phyloP scores from a whole-genome alignment of 2,888 invertebrate species.

The Lithosia quadra region DNA sequence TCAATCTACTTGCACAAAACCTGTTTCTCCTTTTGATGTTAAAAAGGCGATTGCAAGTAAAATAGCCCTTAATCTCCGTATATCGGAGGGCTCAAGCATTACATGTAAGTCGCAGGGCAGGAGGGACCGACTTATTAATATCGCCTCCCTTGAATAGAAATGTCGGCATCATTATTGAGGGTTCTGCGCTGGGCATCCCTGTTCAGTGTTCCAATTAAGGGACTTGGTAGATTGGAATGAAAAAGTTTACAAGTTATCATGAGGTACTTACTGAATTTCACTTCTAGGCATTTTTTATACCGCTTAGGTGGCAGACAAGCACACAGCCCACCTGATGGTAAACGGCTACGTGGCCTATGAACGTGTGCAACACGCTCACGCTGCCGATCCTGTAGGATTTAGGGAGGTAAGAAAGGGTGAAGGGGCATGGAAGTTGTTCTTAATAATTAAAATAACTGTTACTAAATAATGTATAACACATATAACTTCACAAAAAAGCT shows the following conservation, averaged over 20 bases:
- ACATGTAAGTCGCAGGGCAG: slow-evolving; percentile 48
- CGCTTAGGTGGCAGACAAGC: too few species aligned
- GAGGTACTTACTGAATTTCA: too few species aligned
- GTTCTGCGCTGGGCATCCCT: slow-evolving; percentile 52
- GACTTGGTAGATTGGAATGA: slow-evolving; percentile 4
- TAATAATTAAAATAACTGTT: too few species aligned
- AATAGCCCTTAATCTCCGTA: slow-evolving; percentile 49
- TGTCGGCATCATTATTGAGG: slow-evolving; percentile 60
- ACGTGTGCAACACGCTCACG: too few species aligned
- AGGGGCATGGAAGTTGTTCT: too few species aligned
- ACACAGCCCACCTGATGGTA: too few species aligned
- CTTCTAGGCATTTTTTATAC: too few species aligned
- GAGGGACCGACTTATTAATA: slow-evolving; percentile 63
- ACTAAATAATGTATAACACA: too few species aligned
- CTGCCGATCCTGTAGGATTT: too few species aligned
- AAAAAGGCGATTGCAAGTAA: slow-evolving; percentile 51
- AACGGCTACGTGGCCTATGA: too few species aligned
- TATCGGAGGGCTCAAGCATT: slow-evolving; percentile 41
- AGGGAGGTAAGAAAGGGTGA: too few species aligned
- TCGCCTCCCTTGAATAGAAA: slow-evolving; percentile 63
- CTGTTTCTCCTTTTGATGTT: slow-evolving; percentile 44
- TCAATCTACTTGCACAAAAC: slow-evolving; percentile 20
- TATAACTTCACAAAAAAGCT: too few species aligned
- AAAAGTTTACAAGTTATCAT: background rate
- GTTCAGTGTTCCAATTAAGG: slow-evolving; percentile 43